Evolutionary conservation across 2,797 vertebrate species (phyloP), one percentile per base, ranked within the genome.

Genomic region (Hypotaenidia okinawae): DNA sequence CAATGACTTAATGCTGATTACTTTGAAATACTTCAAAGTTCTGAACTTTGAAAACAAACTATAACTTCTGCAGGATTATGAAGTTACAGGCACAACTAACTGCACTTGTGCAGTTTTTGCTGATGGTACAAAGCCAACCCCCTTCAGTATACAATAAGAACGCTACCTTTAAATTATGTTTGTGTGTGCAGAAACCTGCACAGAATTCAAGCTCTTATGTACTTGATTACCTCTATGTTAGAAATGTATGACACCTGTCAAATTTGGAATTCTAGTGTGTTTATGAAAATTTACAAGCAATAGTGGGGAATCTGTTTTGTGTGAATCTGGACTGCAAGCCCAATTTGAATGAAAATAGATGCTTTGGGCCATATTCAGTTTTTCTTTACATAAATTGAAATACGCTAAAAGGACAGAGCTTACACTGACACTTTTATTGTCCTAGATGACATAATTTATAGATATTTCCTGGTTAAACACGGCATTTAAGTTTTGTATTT

Each of bases 371-470:
- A 57, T 28, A 37, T 47, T 79, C 21, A 58, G 3, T 24, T 77
- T 83, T 92, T 86, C 51, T 85, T 72, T 68, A 54, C 35, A 43
- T 76, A 79, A 81, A 78, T 74, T 89, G 67, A 90, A 94, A 69
- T 75, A 66, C 39, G 9, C 27, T 63, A 57, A 84, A 73, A 95
- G 47, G 55, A 62, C 16, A 3, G 19, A 66, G 23, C 77, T 90
- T 77, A 47, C 13, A 11, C 58, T 23, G 79, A 81, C 25, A 47
- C 17, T 62, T 93, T 81, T 90, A 59, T 81, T 86, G 21, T 81
- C 37, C 35, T 25, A 15, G n/a, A 72, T 10, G 28, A 90, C 9
- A 58, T 68, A 81, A 91, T 83, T 87, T 92, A 61, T 66, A 64
- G 72, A 30, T 89, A 68, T 43, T 72, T 90, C 41, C 51, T 86